A percentile compares a stretch with the other conserved stretches of the same genome.
These are phyloP conservation scores for Marisa cornuarietis DNA, from an alignment of 1,140 invertebrate genomes.

Conservation along the genomic window DNA sequence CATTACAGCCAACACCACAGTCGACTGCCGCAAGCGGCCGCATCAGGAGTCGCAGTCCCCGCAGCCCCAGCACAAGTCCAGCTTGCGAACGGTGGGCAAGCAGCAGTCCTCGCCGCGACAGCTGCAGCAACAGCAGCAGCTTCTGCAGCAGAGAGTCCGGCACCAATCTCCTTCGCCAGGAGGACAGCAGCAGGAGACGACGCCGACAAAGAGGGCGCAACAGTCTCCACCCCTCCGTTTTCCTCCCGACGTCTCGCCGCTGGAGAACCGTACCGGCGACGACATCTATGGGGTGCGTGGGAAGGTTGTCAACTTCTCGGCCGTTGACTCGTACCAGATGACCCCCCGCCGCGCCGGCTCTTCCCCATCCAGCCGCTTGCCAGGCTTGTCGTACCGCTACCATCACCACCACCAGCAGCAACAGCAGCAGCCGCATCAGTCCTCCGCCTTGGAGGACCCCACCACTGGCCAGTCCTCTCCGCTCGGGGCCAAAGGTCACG, in stretches of 20 bases:
- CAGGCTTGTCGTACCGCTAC: background rate
- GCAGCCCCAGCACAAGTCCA: conserved; percentile 6
- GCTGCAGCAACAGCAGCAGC: conserved; percentile 8
- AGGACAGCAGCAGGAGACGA: background rate
- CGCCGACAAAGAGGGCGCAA: too few species aligned
- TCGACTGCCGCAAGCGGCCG: conserved; percentile 33
- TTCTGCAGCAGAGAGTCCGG: conserved; percentile 10
- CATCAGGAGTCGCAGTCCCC: background rate
- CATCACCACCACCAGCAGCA: background rate
- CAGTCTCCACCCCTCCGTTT: conserved; percentile 10
- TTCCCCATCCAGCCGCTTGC: background rate
- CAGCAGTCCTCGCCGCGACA: conserved; percentile 13
- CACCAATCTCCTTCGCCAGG: conserved; percentile 14
- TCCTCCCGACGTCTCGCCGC: conserved; percentile 16
- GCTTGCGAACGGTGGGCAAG: conserved; percentile 8
- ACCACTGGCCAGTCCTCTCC: background rate
- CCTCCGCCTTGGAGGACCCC: background rate
- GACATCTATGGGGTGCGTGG: conserved; percentile 19
- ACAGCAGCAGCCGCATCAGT: background rate
- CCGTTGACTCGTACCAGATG: conserved; percentile 8
- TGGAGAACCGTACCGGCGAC: conserved; percentile 22
- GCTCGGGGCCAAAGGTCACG: conserved; percentile 11
- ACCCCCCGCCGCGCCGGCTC: background rate
- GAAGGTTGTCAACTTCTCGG: conserved; percentile 24
- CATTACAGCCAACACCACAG: conserved; percentile 57